A percentile compares a stretch with the other conserved stretches of the same genome.
These are phyloP conservation scores for Drosophila gaucha DNA, from an alignment of 2,888 invertebrate genomes.

Conservation along the genomic window DNA sequence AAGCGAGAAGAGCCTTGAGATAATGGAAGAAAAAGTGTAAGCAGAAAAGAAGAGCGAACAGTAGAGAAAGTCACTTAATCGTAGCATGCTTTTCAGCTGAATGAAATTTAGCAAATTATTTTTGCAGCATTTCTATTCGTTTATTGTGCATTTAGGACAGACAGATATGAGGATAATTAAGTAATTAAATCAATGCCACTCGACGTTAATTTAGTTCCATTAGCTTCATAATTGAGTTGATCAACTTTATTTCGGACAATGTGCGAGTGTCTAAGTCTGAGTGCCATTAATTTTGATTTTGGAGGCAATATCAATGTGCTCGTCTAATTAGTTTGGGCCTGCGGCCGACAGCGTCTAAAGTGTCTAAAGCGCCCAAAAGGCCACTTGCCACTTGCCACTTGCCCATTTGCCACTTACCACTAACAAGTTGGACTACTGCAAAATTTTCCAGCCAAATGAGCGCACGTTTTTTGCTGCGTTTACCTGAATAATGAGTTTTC, in stretches of 20 bases:
- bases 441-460: conserved; percentile 63
- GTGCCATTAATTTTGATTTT: conserved; percentile 65
- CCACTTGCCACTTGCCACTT: conserved; percentile 29
- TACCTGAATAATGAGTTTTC: conserved; percentile 76
- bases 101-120: neutral
- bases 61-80: neutral
- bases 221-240: conserved; percentile 68
- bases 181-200: conserved; percentile 71
- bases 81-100: conserved; percentile 31
- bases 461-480: conserved; percentile 63
- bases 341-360: conserved; percentile 11
- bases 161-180: conserved; percentile 32
- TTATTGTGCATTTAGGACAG: conserved; percentile 13
- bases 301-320: conserved; percentile 48
- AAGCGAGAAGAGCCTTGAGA: too few species aligned
- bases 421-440: conserved; percentile 23
- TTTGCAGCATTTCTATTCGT: neutral
- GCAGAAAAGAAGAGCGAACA: neutral
- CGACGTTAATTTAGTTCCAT: conserved; percentile 55
- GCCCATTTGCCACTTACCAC: conserved; percentile 24
- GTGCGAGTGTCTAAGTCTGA: conserved; percentile 8
- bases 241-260: conserved; percentile 37
- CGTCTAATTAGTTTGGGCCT: conserved; percentile 59
- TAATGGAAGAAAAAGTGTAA: too few species aligned
- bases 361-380: conserved; percentile 35